phyloP scores from a whole-genome alignment of 2,113 vertebrate species.

The Gavialis gangeticus region DNA sequence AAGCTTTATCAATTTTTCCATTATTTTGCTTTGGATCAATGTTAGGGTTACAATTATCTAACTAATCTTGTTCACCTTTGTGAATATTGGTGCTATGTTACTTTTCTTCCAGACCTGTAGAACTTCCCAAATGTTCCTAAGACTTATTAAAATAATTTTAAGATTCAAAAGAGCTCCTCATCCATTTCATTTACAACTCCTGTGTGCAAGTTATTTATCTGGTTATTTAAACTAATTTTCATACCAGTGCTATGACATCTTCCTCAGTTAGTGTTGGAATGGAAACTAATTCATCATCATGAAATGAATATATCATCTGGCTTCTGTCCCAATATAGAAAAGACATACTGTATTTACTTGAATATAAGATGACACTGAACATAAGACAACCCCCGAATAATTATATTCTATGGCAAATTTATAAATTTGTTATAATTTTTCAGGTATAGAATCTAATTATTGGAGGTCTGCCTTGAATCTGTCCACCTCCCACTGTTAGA shows the following conservation, averaged over 20 bases:
- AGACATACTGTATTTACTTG: no score
- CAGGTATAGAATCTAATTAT: no score
- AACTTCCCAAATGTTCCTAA: not conserved
- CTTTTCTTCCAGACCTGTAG: not conserved
- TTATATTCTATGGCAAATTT: no score
- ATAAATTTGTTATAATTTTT: no score
- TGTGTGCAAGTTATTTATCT: not conserved
- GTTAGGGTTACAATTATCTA: not conserved
- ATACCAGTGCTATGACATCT: slow-evolving; percentile 50
- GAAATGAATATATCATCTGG: not conserved
- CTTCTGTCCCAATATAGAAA: no score
- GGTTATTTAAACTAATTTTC: slow-evolving; percentile 42
- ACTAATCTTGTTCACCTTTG: not conserved
- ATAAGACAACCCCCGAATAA: no score
- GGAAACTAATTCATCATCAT: not conserved
- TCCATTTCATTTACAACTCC: slow-evolving; percentile 16
- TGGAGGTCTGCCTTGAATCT: no score
- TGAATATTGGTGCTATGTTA: not conserved
- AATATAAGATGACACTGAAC: no score
- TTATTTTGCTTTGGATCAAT: slow-evolving; percentile 9
- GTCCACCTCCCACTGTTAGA: no score
- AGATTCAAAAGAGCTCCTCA: slow-evolving; percentile 29
- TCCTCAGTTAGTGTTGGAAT: slow-evolving; percentile 16
- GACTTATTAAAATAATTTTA: slow-evolving; percentile 20
- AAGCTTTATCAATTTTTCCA: not conserved